A percentile compares a stretch with the other conserved stretches of the same genome.
phyloP scores from a whole-genome alignment of 2,888 invertebrate species.

The Chesias legatella region DNA sequence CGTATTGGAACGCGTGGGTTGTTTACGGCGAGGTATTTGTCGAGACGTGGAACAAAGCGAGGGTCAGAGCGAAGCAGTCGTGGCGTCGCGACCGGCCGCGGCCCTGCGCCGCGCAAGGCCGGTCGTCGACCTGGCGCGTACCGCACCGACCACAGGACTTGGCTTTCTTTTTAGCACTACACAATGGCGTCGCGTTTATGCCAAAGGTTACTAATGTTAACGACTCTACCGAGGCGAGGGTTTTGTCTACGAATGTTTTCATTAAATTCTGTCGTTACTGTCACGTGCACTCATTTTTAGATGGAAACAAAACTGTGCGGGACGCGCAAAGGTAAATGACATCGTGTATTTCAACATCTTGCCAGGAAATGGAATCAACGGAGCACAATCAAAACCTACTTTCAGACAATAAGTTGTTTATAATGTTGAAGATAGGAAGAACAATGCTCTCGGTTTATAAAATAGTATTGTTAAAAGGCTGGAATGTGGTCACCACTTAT shows the following conservation, averaged over 20 bases:
- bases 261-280: background rate
- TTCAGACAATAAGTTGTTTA: slow-evolving; percentile 21
- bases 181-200: slow-evolving; percentile 27
- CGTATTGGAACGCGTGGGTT: slow-evolving; percentile 40
- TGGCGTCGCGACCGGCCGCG: slow-evolving; percentile 52
- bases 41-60: slow-evolving; percentile 59
- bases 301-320: background rate
- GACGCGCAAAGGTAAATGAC: slow-evolving; percentile 7
- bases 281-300: no score
- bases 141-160: slow-evolving; percentile 46
- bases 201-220: slow-evolving; percentile 22
- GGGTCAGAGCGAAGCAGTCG: slow-evolving; percentile 44
- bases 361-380: slow-evolving; percentile 18
- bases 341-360: slow-evolving; percentile 12
- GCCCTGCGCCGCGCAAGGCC: slow-evolving; percentile 74
- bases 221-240: slow-evolving; percentile 14
- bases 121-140: slow-evolving; percentile 71
- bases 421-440: slow-evolving; percentile 18
- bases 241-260: slow-evolving; percentile 17
- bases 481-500: slow-evolving; percentile 13
- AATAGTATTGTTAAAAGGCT: slow-evolving; percentile 17
- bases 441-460: slow-evolving; percentile 23
- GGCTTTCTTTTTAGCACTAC: slow-evolving; percentile 42
- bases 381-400: slow-evolving; percentile 18
- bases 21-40: slow-evolving; percentile 35